Evolutionary conservation across 1,140 invertebrate genomes (phyloP).

Genomic region (Drosophila nannoptera): DNA sequence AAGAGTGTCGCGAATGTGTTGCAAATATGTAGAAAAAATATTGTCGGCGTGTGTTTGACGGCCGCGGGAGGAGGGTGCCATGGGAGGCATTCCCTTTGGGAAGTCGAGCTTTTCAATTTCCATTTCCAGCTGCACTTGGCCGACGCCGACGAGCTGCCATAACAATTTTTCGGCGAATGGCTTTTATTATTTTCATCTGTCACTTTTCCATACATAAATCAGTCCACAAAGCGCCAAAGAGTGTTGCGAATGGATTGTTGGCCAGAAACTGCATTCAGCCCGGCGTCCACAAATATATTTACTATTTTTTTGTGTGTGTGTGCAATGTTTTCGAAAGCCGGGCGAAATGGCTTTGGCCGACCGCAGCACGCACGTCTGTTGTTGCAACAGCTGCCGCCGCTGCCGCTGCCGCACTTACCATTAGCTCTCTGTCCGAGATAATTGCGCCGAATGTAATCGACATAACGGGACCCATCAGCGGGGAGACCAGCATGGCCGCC

Average conservation of each 20-base stretch:
- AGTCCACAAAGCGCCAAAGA: constrained; percentile 23
- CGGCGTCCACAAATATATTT: constrained; percentile 1
- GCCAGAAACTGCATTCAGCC: constrained; percentile 15
- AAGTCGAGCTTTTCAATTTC: constrained; percentile 6
- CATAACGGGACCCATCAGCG: constrained; percentile 93
- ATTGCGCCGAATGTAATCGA: constrained; percentile 90
- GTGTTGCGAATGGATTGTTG: constrained; percentile 21
- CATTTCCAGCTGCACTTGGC: constrained; percentile 18
- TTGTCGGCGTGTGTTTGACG: constrained; percentile 49
- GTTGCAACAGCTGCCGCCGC: background rate
- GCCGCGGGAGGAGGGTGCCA: constrained; percentile 1
- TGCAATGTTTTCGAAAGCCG: constrained; percentile 27
- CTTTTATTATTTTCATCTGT: constrained; percentile 66
- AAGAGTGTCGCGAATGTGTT: constrained; percentile 62
- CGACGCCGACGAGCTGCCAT: constrained; percentile 26
- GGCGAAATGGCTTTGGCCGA: constrained; percentile 19
- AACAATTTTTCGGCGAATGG: constrained; percentile 51
- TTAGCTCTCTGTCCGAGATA: constrained; percentile 84
- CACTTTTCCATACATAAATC: constrained; percentile 66
- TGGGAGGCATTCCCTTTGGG: background rate
- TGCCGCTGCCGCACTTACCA: constrained; percentile 68
- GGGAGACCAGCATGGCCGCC: constrained; percentile 92
- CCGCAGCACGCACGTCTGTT: constrained; percentile 26
- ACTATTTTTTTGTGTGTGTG: background rate
- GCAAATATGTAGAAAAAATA: constrained; percentile 51